Evolutionary conservation across 2,113 vertebrate species (phyloP).

Genomic region (Malurus elegans): DNA sequence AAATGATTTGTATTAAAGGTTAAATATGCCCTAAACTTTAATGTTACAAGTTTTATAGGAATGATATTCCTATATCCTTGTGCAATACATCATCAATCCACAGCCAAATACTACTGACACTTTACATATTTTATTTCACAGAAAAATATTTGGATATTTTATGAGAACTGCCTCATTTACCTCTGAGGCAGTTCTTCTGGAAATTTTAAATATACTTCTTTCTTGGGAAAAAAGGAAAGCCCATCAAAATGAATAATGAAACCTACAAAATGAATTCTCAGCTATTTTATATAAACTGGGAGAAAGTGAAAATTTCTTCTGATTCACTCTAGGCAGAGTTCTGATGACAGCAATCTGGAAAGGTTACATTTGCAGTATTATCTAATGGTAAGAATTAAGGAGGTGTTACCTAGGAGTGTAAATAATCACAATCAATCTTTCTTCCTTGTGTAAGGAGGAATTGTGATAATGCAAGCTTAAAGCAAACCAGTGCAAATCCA

Average conservation of each 20-base stretch:
- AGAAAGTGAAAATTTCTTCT: neutral
- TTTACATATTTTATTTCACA: constrained; percentile 63
- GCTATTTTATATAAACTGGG: constrained; percentile 21
- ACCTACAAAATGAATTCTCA: constrained; percentile 44
- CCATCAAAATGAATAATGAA: constrained; percentile 64
- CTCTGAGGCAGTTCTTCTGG: constrained; percentile 55
- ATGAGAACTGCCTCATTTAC: too few species aligned
- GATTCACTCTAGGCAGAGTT: neutral
- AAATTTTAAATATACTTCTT: constrained; percentile 70
- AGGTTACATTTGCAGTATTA: constrained; percentile 8
- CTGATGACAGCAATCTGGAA: neutral
- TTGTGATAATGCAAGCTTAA: neutral
- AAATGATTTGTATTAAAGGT: constrained; percentile 75
- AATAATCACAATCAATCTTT: constrained; percentile 17
- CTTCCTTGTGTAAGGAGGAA: constrained; percentile 13
- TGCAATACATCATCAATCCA: constrained; percentile 61
- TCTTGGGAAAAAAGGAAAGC: constrained; percentile 44
- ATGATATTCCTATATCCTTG: constrained; percentile 49
- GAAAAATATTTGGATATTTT: constrained; percentile 71
- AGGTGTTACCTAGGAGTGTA: neutral
- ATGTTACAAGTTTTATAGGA: constrained; percentile 62
- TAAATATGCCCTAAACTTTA: constrained; percentile 72
- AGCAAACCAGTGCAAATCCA: neutral
- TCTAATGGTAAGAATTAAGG: neutral
- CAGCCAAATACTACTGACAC: constrained; percentile 51